Base-by-base conservation (phyloP, 2,113 vertebrate species). In the Caloenas nicobarica region DNA sequence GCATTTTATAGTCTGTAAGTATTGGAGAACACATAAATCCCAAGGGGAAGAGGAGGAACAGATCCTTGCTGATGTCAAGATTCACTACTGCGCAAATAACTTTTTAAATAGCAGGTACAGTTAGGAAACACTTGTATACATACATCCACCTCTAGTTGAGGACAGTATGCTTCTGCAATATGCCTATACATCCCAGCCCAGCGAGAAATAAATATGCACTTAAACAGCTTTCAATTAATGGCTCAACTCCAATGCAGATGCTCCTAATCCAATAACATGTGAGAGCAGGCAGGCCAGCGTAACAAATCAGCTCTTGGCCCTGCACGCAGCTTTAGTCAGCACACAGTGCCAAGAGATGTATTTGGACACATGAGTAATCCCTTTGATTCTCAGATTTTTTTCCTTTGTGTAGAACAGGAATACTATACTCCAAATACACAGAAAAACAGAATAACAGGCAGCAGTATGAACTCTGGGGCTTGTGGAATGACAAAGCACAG, bases 171-270 rank as follows among this genome's bases (percentile, higher is more conserved):
- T 86, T 86, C 84, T 86, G 87, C 66, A 94, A 71, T 28, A 54
- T 0, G 16, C 70, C 81, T 79, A 48, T 44, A 87, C 46, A 82
- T 70, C 56, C 66, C 62, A 91, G 81, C 29, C 28, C 78, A 89
- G 0, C 36, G 10, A 89, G 70, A 65, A 93, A 50, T 53, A 81
- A 95, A 85, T 61, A 95, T 29, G 31, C 81, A 85, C 74, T 94
- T 94, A 69, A 96, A 94, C 77, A 94, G 87, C 66, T 93, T 91
- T 86, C 76, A 96, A 95, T 94, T 94, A 91, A 80, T 93, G 93
- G 84, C 71, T 91, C 0, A 0, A 77, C 70, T 94, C 91, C 89
- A 94, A 24, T 89, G 95, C 84, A 95, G 91, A 97, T 93, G 81
- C 87, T 88, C 66, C 89, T 94, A 96, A 94, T 94, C 93, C 96